Evolutionary conservation across 1,140 invertebrate genomes (phyloP).

Genomic region (Saccostrea echinata): DNA sequence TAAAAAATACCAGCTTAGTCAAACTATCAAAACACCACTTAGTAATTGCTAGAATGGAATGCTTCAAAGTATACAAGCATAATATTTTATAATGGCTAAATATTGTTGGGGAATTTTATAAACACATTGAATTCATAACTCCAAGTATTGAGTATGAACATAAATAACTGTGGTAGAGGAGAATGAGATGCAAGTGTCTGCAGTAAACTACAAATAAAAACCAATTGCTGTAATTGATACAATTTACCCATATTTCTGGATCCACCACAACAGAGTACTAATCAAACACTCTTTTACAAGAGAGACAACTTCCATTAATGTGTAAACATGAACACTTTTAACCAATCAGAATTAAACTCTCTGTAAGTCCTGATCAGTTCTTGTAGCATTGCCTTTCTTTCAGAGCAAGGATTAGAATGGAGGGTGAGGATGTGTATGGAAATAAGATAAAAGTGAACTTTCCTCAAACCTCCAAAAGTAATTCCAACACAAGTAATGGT

Average conservation of each 20-base stretch:
- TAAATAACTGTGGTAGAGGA: too few relatives aligned
- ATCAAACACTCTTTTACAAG: conserved; percentile 36
- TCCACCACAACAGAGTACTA: conserved; percentile 23
- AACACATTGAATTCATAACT: too few relatives aligned
- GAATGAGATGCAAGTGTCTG: too few relatives aligned
- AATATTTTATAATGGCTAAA: too few relatives aligned
- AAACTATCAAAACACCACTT: too few relatives aligned
- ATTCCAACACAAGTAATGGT: conserved; percentile 13
- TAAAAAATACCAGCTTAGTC: too few relatives aligned
- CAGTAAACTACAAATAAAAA: too few relatives aligned
- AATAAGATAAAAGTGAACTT: conserved; percentile 85
- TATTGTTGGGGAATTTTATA: too few relatives aligned
- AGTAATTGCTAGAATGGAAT: too few relatives aligned
- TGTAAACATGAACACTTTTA: conserved; percentile 25
- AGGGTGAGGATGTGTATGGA: conserved; percentile 91
- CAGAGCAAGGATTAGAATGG: conserved; percentile 91
- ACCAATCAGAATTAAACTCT: conserved; percentile 42
- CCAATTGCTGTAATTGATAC: too few relatives aligned
- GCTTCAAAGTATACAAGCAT: too few relatives aligned
- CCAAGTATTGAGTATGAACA: too few relatives aligned
- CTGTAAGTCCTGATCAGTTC: conserved; percentile 45
- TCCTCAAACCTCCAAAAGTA: conserved; percentile 28
- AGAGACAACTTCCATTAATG: conserved; percentile 5
- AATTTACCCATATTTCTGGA: background rate
- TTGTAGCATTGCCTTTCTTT: conserved; percentile 68